Evolutionary conservation across 2,797 vertebrate species (phyloP).

Genomic region (Brotula barbata): DNA sequence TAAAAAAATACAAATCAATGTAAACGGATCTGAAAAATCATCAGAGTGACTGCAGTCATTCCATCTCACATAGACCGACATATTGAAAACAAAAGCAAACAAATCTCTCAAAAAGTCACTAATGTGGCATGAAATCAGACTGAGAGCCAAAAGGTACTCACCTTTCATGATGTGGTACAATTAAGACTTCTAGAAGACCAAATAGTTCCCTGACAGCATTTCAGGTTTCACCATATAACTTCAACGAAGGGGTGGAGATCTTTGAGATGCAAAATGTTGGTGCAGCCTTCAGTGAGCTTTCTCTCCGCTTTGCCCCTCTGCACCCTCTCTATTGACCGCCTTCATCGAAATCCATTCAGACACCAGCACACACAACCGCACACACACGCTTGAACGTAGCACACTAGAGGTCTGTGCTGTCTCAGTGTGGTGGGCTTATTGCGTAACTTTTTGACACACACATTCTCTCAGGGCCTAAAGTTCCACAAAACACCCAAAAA

Average conservation of each 20-base stretch:
- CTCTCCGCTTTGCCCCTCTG: slow-evolving; percentile 49
- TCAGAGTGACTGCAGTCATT: too few species aligned
- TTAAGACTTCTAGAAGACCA: slow-evolving; percentile 37
- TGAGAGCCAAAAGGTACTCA: slow-evolving; percentile 54
- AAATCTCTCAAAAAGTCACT: background rate
- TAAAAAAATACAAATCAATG: too few species aligned
- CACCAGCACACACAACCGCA: slow-evolving; percentile 31
- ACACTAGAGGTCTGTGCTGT: slow-evolving; percentile 77
- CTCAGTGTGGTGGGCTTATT: slow-evolving; percentile 72
- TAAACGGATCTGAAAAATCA: too few species aligned
- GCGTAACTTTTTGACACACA: slow-evolving; percentile 78
- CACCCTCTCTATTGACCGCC: slow-evolving; percentile 33
- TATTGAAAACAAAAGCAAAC: background rate
- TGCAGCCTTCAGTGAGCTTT: slow-evolving; percentile 63
- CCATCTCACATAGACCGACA: background rate
- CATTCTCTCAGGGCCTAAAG: slow-evolving; percentile 65
- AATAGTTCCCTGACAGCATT: slow-evolving; percentile 43
- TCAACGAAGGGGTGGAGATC: slow-evolving; percentile 61
- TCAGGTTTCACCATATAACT: slow-evolving; percentile 67
- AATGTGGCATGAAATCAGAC: slow-evolving; percentile 5
- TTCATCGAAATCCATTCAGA: slow-evolving; percentile 69
- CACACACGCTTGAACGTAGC: slow-evolving; percentile 51
- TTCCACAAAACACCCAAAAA: slow-evolving; percentile 33
- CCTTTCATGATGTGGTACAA: slow-evolving; percentile 67
- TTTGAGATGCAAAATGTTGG: slow-evolving; percentile 56